Evolutionary conservation across 1,140 invertebrate species (phyloP).

Genomic region (Zaprionus vittiger): DNA sequence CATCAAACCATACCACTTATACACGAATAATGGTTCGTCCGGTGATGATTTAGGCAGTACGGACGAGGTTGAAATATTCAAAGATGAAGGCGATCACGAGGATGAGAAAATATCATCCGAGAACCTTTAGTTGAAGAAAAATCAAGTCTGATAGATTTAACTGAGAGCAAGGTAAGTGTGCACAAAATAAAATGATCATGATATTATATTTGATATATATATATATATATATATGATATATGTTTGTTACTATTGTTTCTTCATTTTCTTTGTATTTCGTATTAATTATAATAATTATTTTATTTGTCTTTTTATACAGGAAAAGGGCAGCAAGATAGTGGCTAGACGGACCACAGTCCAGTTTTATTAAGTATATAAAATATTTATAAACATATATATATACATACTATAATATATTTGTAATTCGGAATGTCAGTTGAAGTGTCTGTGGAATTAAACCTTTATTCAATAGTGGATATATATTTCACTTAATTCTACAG

Average conservation of each 20-base stretch:
- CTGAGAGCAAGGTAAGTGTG: conserved; percentile 93
- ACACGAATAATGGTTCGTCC: conserved; percentile 85
- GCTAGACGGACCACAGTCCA: conserved; percentile 92
- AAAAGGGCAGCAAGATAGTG: conserved; percentile 92
- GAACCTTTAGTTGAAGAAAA: conserved; percentile 96
- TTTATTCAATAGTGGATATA: too few species aligned
- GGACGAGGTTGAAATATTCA: conserved; percentile 98
- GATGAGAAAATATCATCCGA: conserved; percentile 96
- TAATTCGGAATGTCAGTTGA: too few species aligned
- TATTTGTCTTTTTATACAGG: conserved; percentile 85
- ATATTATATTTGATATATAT: too few species aligned
- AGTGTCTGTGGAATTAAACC: too few species aligned
- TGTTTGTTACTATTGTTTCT: too few species aligned
- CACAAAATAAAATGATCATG: too few species aligned
- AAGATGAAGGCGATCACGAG: conserved; percentile 97
- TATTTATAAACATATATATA: too few species aligned
- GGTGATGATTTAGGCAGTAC: conserved; percentile 97
- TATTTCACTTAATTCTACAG: too few species aligned
- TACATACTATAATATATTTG: too few species aligned
- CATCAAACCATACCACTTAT: conserved; percentile 75
- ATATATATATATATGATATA: too few species aligned
- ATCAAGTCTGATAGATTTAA: conserved; percentile 96
- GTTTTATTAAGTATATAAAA: conserved; percentile 90
- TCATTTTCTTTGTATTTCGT: neutral
- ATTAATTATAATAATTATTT: neutral